Conservation (phyloP, 2,797 vertebrate genomes). For the Potorous gilbertii region DNA sequence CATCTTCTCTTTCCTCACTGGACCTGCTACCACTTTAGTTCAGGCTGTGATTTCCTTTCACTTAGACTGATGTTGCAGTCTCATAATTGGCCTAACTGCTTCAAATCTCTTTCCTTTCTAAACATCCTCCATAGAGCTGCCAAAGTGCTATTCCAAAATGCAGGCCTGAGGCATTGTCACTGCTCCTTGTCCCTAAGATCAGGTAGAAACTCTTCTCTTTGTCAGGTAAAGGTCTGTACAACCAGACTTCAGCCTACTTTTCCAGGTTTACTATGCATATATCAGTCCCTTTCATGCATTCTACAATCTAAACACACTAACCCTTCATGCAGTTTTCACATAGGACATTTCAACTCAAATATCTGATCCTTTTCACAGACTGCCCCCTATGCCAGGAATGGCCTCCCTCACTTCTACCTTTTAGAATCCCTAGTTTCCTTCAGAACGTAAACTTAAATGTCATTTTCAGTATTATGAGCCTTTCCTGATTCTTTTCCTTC, state of each 20-base stretch:
- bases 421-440: background rate
- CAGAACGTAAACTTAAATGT: background rate
- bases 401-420: background rate
- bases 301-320: background rate
- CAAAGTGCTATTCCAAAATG: conserved; percentile 20
- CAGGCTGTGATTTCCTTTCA: background rate
- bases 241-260: conserved; percentile 9
- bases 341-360: background rate
- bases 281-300: background rate
- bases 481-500: background rate
- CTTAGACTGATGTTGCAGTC: background rate
- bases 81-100: background rate
- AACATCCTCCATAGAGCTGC: conserved; percentile 1
- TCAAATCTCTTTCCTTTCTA: background rate
- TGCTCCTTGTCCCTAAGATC: background rate
- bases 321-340: background rate
- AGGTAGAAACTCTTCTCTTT: background rate
- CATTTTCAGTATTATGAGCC: background rate
- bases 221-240: conserved; percentile 30
- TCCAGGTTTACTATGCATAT: background rate
- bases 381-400: background rate
- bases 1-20: background rate
- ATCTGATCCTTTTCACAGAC: background rate
- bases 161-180: background rate
- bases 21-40: no score